Evolutionary conservation across 2,113 vertebrate genomes (phyloP), one percentile per base, ranked within the genome.

Genomic region (Pachycephala philippinensis): DNA sequence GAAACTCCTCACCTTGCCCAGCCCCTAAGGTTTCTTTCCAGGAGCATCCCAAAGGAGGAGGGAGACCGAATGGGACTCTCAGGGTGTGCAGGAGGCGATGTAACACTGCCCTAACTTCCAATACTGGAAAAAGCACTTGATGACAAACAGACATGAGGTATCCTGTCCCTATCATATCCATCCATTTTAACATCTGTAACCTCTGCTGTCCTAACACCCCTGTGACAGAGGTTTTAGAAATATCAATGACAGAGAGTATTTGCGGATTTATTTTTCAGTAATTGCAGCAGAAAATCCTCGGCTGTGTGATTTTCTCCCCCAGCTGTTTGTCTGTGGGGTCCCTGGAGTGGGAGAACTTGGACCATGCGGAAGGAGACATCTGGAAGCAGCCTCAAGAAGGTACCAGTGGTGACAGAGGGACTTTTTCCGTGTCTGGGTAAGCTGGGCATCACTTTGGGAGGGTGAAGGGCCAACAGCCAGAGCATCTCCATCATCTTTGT

Each of bases 391-490:
- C 40, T 40, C 1, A 9, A 65, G 66, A 63, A 82, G 79, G 66
- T 12, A 14, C 49, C 1, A 0, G 12, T 21, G 87, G 39, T 39
- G 61, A 21, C 42, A 57, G 66, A 59, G 30, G 56, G 56, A 64
- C 0, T 1, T 7, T 33, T 8, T 33, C 7, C 0, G 0, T 33
- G 20, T 24, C 57, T 57, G 72, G 85, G 66, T 65, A 22, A 59
- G 10, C 4, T 49, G 49, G 22, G 20, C 27, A 50, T 35, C 23
- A 2, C 31, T 33, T 30, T 23, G 44, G 26, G 23, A 27, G n/a
- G 24, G 11, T 15, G 31, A 31, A 33, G 66, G 3, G 31, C 39
- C 22, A 23, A 3, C 19, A 86, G 45, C 49, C 70, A 65, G 33
- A 72, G 42, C 56, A 59, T 5, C 39, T 63, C 8, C 15, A 2